Conservation (phyloP, 2,113 vertebrate genomes). For the Alosa alosa region DNA sequence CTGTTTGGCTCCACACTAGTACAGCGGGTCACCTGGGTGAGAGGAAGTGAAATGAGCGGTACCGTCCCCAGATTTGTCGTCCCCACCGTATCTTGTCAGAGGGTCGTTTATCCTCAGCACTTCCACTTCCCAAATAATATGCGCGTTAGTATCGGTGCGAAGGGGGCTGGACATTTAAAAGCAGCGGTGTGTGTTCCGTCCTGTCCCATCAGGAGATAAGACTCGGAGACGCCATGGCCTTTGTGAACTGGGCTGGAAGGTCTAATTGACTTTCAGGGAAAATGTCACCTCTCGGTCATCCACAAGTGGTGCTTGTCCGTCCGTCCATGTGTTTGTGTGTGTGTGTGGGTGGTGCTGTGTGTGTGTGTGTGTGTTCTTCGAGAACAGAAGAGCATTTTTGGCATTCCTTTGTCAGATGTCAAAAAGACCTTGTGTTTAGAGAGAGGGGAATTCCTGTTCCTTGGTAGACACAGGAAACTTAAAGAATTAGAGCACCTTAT, state of each 20-base stretch:
- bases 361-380: not conserved
- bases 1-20: constrained; percentile 35
- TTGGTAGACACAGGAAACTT: not conserved
- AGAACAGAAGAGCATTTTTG: constrained; percentile 5
- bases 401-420: constrained; percentile 26
- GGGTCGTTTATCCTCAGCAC: not conserved
- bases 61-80: no score
- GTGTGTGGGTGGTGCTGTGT: not conserved
- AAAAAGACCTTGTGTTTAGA: constrained; percentile 5
- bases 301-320: not conserved
- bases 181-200: not conserved
- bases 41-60: not conserved
- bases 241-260: not conserved
- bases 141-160: not conserved
- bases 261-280: not conserved
- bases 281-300: not conserved
- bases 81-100: not conserved
- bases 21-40: constrained; percentile 16
- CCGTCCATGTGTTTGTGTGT: not conserved
- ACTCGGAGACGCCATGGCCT: not conserved
- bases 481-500: not conserved
- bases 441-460: constrained; percentile 25
- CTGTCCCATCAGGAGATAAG: not conserved
- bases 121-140: not conserved
- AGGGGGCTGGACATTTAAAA: not conserved